Conservation (phyloP, 2,888 invertebrate genomes). For the Netelia inedita region DNA sequence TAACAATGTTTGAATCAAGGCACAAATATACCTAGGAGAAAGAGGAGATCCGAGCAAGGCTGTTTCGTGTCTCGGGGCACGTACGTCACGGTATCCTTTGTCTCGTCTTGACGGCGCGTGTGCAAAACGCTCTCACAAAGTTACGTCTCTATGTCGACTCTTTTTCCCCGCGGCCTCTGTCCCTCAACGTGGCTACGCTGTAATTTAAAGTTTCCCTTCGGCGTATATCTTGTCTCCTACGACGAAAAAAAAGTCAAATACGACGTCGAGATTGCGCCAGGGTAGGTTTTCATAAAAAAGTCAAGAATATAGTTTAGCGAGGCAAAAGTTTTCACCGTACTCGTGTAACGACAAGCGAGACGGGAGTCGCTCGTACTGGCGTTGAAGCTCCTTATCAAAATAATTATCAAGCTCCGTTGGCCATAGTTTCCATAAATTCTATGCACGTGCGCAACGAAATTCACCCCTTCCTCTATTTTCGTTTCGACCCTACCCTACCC, state of each 20-base stretch:
- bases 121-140: slow-evolving; percentile 43
- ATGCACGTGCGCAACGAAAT: neutral
- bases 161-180: slow-evolving; percentile 29
- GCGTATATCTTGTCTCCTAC: slow-evolving; percentile 41
- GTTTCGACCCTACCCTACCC: slow-evolving; percentile 1
- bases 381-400: slow-evolving; percentile 62
- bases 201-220: slow-evolving; percentile 60
- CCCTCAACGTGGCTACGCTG: slow-evolving; percentile 23
- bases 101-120: slow-evolving; percentile 49
- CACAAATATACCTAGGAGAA: neutral
- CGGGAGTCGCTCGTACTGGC: neutral
- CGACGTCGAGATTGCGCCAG: slow-evolving; percentile 23
- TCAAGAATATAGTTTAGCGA: slow-evolving; percentile 43
- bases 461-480: neutral
- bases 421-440: slow-evolving; percentile 26
- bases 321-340: slow-evolving; percentile 17
- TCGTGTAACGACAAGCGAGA: neutral
- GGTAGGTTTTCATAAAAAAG: slow-evolving; percentile 28
- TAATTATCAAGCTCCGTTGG: slow-evolving; percentile 59
- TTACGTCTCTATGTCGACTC: slow-evolving; percentile 41
- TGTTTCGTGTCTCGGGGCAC: slow-evolving; percentile 48
- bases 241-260: neutral
- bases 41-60: slow-evolving; percentile 22
- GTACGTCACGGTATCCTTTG: slow-evolving; percentile 61
- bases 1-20: slow-evolving; percentile 10